Percentiles rank a stretch among this genome's conserved stretches.
These are phyloP conservation scores for Suncus etruscus DNA, from an alignment of 2,113 vertebrate species.

Conservation along the genomic window DNA sequence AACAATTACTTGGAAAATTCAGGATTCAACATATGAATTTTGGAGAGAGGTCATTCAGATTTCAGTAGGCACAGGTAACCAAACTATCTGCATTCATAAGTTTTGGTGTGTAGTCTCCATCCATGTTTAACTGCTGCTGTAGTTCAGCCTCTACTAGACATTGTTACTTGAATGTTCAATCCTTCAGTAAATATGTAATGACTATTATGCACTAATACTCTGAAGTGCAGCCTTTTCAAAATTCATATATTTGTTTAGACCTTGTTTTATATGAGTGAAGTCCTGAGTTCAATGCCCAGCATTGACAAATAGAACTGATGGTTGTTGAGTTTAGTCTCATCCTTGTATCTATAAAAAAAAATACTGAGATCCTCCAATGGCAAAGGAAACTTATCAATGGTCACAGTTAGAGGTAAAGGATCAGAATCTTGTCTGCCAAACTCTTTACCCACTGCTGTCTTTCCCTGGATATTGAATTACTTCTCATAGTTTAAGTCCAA, in stretches of 20 bases:
- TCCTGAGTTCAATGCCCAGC: too few species aligned
- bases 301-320: neutral
- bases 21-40: neutral
- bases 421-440: neutral
- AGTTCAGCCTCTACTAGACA: neutral
- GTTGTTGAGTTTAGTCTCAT: neutral
- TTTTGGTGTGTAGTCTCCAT: neutral
- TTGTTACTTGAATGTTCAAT: neutral
- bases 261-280: too few species aligned
- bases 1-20: neutral
- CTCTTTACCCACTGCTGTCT: neutral
- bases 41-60: neutral
- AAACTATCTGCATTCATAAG: neutral
- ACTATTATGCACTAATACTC: neutral
- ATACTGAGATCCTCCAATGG: neutral
- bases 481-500: neutral
- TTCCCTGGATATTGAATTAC: neutral
- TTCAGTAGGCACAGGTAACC: neutral
- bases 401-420: neutral
- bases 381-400: neutral
- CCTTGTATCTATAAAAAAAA: neutral
- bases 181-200: neutral
- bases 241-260: neutral
- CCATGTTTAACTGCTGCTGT: too few species aligned
- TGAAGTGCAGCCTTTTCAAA: conserved; percentile 13